phyloP scores from a whole-genome alignment of 2,113 vertebrate species.

The Chitala chitala region DNA sequence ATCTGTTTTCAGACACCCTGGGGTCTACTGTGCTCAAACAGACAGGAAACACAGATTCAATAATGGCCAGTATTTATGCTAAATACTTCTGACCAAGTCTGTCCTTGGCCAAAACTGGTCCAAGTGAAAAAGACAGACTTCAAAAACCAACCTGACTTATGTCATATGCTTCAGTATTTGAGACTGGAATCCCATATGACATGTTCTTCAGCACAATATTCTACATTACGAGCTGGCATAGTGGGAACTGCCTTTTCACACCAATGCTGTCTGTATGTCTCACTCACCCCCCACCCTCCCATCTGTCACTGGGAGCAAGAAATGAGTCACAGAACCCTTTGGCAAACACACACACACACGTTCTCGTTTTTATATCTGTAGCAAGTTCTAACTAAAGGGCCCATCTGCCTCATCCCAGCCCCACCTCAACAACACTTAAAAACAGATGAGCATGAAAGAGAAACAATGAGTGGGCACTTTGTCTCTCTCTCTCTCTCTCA shows the following conservation, averaged over 20 bases:
- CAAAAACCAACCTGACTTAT: background rate
- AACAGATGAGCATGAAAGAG: too few species aligned
- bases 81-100: too few species aligned
- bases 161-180: too few species aligned
- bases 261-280: background rate
- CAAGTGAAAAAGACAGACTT: background rate
- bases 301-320: background rate
- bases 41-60: background rate
- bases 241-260: background rate
- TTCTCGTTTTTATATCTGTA: background rate
- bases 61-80: constrained; percentile 23
- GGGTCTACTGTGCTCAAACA: background rate
- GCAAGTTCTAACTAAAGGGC: too few species aligned
- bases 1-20: too few species aligned
- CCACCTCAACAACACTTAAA: too few species aligned
- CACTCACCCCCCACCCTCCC: too few species aligned
- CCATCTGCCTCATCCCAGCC: too few species aligned
- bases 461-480: too few species aligned
- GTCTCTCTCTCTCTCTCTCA: too few species aligned
- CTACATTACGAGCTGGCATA: background rate
- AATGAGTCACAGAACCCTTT: background rate
- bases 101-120: too few species aligned
- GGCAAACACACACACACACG: background rate
- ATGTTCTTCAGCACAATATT: background rate
- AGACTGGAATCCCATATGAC: background rate